A percentile compares a stretch with the other conserved stretches of the same genome.
phyloP scores from a whole-genome alignment of 2,797 vertebrate genomes.

The Lithobates pipiens region DNA sequence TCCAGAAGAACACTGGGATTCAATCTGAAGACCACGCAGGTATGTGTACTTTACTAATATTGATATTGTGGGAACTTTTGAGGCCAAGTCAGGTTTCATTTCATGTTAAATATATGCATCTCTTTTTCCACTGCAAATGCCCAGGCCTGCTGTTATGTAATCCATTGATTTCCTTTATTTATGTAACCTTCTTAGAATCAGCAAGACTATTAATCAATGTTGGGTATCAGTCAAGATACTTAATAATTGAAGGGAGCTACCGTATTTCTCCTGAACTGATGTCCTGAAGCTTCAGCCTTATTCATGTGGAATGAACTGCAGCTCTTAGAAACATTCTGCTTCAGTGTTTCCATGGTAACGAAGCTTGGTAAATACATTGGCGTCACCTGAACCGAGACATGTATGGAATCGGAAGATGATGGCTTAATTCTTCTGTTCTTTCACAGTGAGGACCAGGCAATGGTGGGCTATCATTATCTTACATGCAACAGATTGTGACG shows the following conservation, averaged over 20 bases:
- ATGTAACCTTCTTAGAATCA: background rate
- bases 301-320: constrained; percentile 4
- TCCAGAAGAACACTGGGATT: too few relatives aligned
- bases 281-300: constrained; percentile 8
- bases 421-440: constrained; percentile 25
- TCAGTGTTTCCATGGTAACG: constrained; percentile 46
- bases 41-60: too few relatives aligned
- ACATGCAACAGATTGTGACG: constrained; percentile 25
- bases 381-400: constrained; percentile 51
- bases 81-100: too few relatives aligned
- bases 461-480: background rate
- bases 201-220: background rate
- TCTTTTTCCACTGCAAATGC: background rate
- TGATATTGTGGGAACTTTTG: too few relatives aligned
- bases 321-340: constrained; percentile 40
- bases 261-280: constrained; percentile 17
- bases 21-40: too few relatives aligned
- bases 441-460: constrained; percentile 18
- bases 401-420: constrained; percentile 42
- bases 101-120: background rate
- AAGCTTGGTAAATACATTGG: constrained; percentile 41
- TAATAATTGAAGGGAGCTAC: background rate
- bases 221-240: background rate
- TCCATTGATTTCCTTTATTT: background rate
- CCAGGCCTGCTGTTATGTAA: background rate